phyloP scores from a whole-genome alignment of 1,140 invertebrate species.

The Aphelenchoides besseyi region DNA sequence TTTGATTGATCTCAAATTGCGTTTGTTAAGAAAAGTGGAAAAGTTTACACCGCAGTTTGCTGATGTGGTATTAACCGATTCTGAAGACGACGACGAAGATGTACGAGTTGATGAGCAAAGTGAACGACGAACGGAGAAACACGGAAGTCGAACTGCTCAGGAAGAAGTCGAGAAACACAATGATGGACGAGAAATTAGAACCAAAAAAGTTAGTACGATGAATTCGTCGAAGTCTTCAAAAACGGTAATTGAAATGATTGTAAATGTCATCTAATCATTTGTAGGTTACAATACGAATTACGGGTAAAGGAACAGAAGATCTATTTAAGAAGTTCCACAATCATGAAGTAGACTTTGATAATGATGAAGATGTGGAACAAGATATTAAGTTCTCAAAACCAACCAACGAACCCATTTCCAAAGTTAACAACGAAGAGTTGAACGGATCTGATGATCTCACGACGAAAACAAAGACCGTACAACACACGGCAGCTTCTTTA shows the following conservation, averaged over 20 bases:
- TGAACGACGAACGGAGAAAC: conserved; percentile 18
- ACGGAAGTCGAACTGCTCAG: conserved; percentile 27
- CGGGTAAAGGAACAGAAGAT: conserved; percentile 19
- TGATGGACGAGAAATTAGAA: conserved; percentile 28
- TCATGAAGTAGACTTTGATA: conserved; percentile 12
- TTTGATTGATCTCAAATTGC: background rate
- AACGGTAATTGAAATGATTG: too few species aligned
- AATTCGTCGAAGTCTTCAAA: conserved; percentile 16
- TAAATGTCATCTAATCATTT: too few species aligned
- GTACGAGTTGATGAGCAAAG: conserved; percentile 25
- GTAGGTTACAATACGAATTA: conserved; percentile 23
- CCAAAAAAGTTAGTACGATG: conserved; percentile 24
- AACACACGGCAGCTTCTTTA: conserved; percentile 28
- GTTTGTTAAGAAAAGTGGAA: conserved; percentile 25
- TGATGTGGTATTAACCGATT: conserved; percentile 22
- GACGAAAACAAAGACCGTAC: conserved; percentile 30
- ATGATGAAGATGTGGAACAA: conserved; percentile 25
- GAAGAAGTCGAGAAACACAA: conserved; percentile 19
- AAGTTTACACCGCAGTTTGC: conserved; percentile 24
- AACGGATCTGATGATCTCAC: conserved; percentile 9
- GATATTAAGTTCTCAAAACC: conserved; percentile 16
- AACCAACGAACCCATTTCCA: conserved; percentile 2
- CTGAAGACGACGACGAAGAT: conserved; percentile 30
- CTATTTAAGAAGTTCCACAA: conserved; percentile 22
- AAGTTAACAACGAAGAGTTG: conserved; percentile 1